These are phyloP conservation scores for Turdus rufiventris DNA, from an alignment of 2,113 vertebrate species.

Conservation along the genomic window DNA sequence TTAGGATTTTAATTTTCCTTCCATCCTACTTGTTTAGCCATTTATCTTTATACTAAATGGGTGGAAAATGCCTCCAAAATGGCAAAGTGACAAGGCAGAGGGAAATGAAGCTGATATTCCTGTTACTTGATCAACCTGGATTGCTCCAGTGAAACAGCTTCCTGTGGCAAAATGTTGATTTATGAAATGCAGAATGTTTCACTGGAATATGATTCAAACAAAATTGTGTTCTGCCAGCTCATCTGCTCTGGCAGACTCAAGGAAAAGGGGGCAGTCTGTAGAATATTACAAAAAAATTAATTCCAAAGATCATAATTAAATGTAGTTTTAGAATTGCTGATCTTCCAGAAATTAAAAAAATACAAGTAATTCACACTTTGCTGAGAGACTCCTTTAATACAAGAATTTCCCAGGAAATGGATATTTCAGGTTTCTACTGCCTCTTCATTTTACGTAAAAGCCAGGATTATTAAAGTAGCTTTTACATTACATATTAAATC, in stretches of 20 bases:
- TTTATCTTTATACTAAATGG: not conserved
- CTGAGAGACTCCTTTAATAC: not conserved
- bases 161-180: not conserved
- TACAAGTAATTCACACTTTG: not conserved
- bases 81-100: not conserved
- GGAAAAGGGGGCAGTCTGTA: not conserved
- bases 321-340: not conserved
- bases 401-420: not conserved
- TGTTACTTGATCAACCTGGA: not conserved
- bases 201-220: not conserved
- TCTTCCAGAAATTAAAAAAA: conserved; percentile 17
- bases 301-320: not conserved
- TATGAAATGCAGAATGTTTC: not conserved
- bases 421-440: not conserved
- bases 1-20: not conserved
- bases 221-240: conserved; percentile 1
- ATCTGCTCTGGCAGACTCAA: not conserved
- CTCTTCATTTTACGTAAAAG: not conserved
- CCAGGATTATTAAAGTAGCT: not conserved
- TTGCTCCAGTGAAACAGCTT: not conserved
- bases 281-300: not conserved
- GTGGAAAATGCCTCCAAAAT: not conserved
- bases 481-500: not conserved
- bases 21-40: not conserved
- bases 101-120: not conserved